A percentile compares a stretch with the other conserved stretches of the same genome.
phyloP scores from a whole-genome alignment of 2,113 vertebrate genomes.

The Atrichornis clamosus region DNA sequence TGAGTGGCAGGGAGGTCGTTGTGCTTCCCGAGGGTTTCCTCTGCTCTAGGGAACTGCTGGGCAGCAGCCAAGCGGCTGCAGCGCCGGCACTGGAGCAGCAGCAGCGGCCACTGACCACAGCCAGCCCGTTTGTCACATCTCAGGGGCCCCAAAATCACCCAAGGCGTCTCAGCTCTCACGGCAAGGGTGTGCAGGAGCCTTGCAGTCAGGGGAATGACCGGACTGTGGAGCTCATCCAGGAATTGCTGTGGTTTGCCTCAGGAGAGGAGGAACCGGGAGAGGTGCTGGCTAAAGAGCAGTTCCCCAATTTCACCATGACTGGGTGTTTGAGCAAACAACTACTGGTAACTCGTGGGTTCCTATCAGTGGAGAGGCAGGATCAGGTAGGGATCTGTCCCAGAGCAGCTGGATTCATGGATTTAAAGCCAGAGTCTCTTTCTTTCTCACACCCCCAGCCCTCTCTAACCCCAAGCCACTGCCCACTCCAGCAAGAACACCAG shows the following conservation, averaged over 20 bases:
- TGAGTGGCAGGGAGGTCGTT: background rate
- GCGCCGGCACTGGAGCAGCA: background rate
- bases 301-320: background rate
- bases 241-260: background rate
- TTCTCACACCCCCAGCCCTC: background rate
- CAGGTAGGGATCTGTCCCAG: background rate
- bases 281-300: background rate
- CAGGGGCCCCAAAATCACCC: background rate
- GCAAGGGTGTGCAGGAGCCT: background rate
- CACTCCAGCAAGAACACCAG: background rate
- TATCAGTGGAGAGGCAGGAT: background rate
- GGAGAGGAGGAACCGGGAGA: background rate
- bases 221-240: background rate
- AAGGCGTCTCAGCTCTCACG: background rate
- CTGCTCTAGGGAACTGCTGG: background rate
- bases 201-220: background rate
- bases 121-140: background rate
- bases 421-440: background rate
- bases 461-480: background rate
- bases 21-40: background rate
- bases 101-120: background rate
- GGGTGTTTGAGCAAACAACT: background rate
- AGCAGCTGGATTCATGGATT: background rate
- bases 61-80: background rate
- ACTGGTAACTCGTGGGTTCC: fast-evolving